These are phyloP conservation scores for Musca domestica DNA, from an alignment of 1,140 invertebrate species.

Conservation along the genomic window DNA sequence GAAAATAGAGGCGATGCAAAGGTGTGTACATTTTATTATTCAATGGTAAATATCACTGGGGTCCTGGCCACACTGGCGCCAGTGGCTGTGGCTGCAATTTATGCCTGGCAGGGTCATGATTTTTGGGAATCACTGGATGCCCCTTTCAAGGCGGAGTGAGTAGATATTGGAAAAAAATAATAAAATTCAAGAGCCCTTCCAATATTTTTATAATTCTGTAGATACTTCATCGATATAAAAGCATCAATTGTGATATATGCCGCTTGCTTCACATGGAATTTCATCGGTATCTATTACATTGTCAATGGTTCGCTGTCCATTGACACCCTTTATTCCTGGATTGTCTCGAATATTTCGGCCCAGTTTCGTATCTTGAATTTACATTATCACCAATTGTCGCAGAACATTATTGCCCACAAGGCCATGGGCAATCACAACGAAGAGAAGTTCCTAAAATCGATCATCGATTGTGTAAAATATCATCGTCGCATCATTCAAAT, in stretches of 20 bases:
- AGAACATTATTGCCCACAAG: too few relatives aligned
- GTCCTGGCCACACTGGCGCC: too few relatives aligned
- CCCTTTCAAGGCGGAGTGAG: too few relatives aligned
- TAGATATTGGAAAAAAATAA: too few relatives aligned
- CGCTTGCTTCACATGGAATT: neutral
- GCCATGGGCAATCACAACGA: neutral
- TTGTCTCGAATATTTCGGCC: neutral
- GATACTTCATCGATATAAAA: too few relatives aligned
- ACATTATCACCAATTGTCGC: neutral
- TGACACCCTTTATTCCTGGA: conserved; percentile 1
- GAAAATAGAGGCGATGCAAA: neutral
- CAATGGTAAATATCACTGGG: too few relatives aligned
- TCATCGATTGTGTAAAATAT: neutral
- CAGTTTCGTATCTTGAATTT: conserved; percentile 16
- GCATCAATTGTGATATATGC: neutral
- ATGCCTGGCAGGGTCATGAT: too few relatives aligned
- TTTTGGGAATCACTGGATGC: too few relatives aligned
- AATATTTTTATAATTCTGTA: too few relatives aligned
- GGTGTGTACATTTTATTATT: too few relatives aligned
- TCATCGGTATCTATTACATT: neutral
- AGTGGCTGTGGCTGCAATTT: too few relatives aligned
- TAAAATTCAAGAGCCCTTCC: too few relatives aligned
- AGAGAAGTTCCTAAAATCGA: neutral
- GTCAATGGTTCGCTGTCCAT: neutral
- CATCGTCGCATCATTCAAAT: neutral